phyloP scores from a whole-genome alignment of 2,888 invertebrate genomes.

The Leucophora obtusa region DNA sequence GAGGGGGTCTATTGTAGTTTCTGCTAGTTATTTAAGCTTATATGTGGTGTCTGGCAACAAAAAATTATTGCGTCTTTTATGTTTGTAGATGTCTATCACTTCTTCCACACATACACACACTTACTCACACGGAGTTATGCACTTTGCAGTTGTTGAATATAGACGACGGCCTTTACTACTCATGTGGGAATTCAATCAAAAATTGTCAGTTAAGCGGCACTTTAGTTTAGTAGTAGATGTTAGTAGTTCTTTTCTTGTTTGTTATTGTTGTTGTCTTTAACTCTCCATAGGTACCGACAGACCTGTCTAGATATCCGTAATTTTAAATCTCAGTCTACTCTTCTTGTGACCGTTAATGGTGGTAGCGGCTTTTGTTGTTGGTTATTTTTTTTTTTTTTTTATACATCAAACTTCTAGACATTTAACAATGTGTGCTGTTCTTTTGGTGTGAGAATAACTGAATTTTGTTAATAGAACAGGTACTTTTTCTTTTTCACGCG shows the following conservation, averaged over 20 bases:
- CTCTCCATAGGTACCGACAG: conserved; percentile 57
- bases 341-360: conserved; percentile 42
- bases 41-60: conserved; percentile 15
- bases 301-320: conserved; percentile 54
- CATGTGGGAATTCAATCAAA: conserved; percentile 74
- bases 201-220: conserved; percentile 71
- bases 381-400: neutral
- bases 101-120: conserved; percentile 57
- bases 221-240: conserved; percentile 61
- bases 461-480: conserved; percentile 62
- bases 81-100: conserved; percentile 58
- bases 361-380: conserved; percentile 54
- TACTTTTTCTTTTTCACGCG: conserved; percentile 64
- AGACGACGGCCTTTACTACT: conserved; percentile 59
- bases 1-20: conserved; percentile 21
- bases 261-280: neutral
- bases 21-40: conserved; percentile 50
- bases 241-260: conserved; percentile 33
- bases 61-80: conserved; percentile 55
- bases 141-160: conserved; percentile 65
- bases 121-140: conserved; percentile 66
- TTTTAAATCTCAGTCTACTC: conserved; percentile 32
- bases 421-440: conserved; percentile 44
- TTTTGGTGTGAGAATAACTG: conserved; percentile 61
- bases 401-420: conserved; percentile 1